Base-by-base conservation (phyloP, 2,888 invertebrate species). In the Agrochola macilenta region DNA sequence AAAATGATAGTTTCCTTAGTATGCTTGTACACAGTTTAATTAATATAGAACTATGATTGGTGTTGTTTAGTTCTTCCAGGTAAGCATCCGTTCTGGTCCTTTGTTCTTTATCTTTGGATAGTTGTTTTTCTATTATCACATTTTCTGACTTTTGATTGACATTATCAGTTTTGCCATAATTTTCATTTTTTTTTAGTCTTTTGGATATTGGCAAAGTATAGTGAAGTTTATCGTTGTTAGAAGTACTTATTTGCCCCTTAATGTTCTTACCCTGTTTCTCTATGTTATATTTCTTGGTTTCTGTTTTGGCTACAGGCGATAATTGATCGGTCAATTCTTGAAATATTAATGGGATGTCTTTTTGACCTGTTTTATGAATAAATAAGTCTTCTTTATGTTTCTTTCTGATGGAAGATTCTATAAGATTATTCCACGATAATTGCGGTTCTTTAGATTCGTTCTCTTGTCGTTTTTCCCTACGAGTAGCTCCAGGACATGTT, bases 1-100 rank as follows among this genome's bases (percentile, higher is more conserved):
- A n/a, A 64, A 35, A 20, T 35, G 52, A n/a, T 43, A 78, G 14
- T 64, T 63, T 54, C 2, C 11, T 64, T 20, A 64, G 30, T n/a
- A 78, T 7, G 14, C 43, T 75, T 78, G 52, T 52, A 43, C 54
- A 73, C 43, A 64, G 30, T 43, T 64, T 78, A 64, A 11, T 64
- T n/a, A 75, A 26, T 35, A n/a, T 20, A 74, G 57, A 78, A 52
- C n/a, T 77, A 43, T 23, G 11, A 26, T 39, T 78, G n/a, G 17
- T 35, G 43, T n/a, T 39, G 5, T 61, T 52, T 2, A 30, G 5
- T 61, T 39, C 23, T 75, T 52, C 35, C 49, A 39, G 17, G 39
- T 30, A 17, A 39, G 49, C 11, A 30, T 73, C 35, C 26, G 39
- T 77, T 77, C 9, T 73, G 4, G 2, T 52, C 12, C 5, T 52